These are phyloP conservation scores for Anoplopoma fimbria DNA, from an alignment of 2,113 vertebrate genomes.

Conservation along the genomic window DNA sequence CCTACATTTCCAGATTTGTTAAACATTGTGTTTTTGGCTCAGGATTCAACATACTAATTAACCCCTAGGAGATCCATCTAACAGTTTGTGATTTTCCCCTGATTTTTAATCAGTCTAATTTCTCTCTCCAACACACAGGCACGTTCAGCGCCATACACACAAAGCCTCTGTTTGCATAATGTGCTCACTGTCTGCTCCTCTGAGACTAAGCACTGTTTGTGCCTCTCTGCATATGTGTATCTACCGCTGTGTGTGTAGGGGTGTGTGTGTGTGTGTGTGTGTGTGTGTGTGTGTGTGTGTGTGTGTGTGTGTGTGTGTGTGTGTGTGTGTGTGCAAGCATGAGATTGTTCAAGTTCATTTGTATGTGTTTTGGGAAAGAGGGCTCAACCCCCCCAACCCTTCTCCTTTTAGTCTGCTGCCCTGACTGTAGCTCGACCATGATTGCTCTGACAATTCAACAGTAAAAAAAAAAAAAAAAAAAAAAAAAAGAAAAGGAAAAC, in stretches of 20 bases:
- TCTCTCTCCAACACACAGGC: conserved; percentile 79
- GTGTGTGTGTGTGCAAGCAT: conserved; percentile 36
- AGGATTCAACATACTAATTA: conserved; percentile 80
- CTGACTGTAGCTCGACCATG: conserved; percentile 68
- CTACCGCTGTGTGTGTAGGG: conserved; percentile 37
- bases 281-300: conserved; percentile 35
- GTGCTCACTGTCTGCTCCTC: conserved; percentile 80
- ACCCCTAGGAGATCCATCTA: conserved; percentile 82
- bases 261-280: conserved; percentile 27
- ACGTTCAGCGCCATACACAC: conserved; percentile 72
- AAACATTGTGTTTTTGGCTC: conserved; percentile 70
- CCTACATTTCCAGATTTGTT: conserved; percentile 74
- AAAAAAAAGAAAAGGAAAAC: conserved; percentile 27
- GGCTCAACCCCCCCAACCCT: conserved; percentile 13
- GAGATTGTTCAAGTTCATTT: conserved; percentile 75
- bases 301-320: conserved; percentile 20
- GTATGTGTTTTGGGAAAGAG: conserved; percentile 72
- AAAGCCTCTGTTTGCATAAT: conserved; percentile 83
- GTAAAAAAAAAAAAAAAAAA: conserved; percentile 10
- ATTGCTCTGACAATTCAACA: conserved; percentile 80
- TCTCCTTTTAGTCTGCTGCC: conserved; percentile 65
- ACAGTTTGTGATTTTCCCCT: conserved; percentile 81
- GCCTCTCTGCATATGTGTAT: conserved; percentile 68
- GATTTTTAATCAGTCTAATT: conserved; percentile 85
- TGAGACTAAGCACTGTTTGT: conserved; percentile 80